Evolutionary conservation across 1,140 invertebrate genomes (phyloP).

Genomic region (Drosophila ohnishii): DNA sequence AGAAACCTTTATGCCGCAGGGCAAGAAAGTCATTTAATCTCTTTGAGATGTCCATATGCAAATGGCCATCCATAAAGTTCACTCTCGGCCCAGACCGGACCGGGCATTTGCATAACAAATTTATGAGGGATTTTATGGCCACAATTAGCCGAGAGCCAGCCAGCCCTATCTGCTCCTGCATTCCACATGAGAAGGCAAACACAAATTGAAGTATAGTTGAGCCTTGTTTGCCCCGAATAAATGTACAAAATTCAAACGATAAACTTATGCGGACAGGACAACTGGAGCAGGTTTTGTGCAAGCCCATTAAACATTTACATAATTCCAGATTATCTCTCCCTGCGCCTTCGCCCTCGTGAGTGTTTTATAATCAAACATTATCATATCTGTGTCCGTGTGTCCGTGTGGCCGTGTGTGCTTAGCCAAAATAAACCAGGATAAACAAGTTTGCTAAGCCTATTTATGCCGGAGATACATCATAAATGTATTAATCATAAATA

Average conservation of each 20-base stretch:
- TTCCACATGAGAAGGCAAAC: conserved; percentile 31
- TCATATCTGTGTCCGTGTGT: conserved; percentile 14
- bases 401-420: conserved; percentile 22
- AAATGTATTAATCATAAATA: conserved; percentile 58
- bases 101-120: conserved; percentile 40
- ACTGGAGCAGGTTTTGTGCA: conserved; percentile 5
- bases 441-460: conserved; percentile 64
- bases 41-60: conserved; percentile 28
- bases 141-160: conserved; percentile 31
- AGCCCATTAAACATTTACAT: conserved; percentile 44
- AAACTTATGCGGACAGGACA: conserved; percentile 4
- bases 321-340: conserved; percentile 22
- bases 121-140: conserved; percentile 23
- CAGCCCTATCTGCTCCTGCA: conserved; percentile 12
- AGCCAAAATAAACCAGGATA: conserved; percentile 55
- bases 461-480: conserved; percentile 52
- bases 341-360: neutral
- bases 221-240: conserved; percentile 8
- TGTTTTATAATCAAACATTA: conserved; percentile 56
- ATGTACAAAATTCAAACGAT: conserved; percentile 21
- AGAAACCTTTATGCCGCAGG: neutral
- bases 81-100: neutral
- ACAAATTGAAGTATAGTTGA: conserved; percentile 6
- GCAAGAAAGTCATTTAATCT: conserved; percentile 20
- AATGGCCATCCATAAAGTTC: conserved; percentile 19